These are phyloP conservation scores for Drosophila prostipennis DNA, from an alignment of 2,888 invertebrate species.

Conservation along the genomic window DNA sequence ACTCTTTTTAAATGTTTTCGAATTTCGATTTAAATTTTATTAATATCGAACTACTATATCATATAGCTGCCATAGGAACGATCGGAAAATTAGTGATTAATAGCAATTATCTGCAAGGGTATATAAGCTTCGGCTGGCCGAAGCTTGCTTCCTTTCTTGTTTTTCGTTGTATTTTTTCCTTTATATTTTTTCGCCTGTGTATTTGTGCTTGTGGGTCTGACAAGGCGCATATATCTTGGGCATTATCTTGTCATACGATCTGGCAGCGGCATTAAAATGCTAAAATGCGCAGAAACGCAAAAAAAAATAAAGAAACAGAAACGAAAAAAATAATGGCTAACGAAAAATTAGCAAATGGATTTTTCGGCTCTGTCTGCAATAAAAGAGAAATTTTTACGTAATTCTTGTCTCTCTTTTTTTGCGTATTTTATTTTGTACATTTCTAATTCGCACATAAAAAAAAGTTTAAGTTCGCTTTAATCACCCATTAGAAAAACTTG, in stretches of 20 bases:
- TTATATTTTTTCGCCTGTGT: neutral
- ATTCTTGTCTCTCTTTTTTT: neutral
- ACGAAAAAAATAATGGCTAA: slow-evolving; percentile 37
- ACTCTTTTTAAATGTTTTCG: too few species aligned
- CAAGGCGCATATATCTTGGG: slow-evolving; percentile 75
- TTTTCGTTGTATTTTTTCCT: neutral
- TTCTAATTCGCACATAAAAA: slow-evolving; percentile 26
- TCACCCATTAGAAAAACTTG: slow-evolving; percentile 13
- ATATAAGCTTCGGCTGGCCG: too few species aligned
- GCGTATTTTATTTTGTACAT: neutral
- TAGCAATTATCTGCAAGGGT: too few species aligned
- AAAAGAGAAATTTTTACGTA: slow-evolving; percentile 26
- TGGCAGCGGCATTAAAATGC: slow-evolving; percentile 48
- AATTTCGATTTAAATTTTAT: too few species aligned
- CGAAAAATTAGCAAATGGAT: slow-evolving; percentile 25
- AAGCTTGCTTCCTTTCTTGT: too few species aligned
- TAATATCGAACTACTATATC: too few species aligned
- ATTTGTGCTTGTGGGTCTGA: slow-evolving; percentile 50
- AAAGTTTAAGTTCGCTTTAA: slow-evolving; percentile 25
- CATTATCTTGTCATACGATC: slow-evolving; percentile 77
- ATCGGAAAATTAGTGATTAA: too few species aligned
- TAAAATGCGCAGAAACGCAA: slow-evolving; percentile 7
- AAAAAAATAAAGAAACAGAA: slow-evolving; percentile 9
- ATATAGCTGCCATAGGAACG: too few species aligned
- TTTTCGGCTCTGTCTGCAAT: slow-evolving; percentile 4